Percentiles rank a stretch among this genome's conserved stretches.
Conservation (phyloP, 2,888 invertebrate genomes). For the Eumacrocentrus americanus region DNA sequence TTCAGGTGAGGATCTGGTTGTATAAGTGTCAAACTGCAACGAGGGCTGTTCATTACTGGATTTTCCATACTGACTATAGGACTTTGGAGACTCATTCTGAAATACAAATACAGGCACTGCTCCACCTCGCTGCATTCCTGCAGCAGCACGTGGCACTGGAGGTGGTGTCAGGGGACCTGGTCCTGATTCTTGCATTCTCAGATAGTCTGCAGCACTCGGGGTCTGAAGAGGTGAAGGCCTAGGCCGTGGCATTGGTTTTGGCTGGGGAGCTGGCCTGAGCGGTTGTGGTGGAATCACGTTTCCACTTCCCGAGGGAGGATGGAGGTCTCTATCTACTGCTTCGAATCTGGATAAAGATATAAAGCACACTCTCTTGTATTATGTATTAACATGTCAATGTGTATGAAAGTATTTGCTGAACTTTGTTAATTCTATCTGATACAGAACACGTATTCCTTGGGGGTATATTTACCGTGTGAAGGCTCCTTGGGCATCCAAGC, state of each 20-base stretch:
- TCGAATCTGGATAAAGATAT: no score
- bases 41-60: constrained; percentile 30
- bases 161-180: constrained; percentile 56
- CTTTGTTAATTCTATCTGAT: not conserved
- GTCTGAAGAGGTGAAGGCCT: constrained; percentile 55
- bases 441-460: not conserved
- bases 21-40: constrained; percentile 39
- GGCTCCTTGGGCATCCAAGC: constrained; percentile 56
- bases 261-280: constrained; percentile 67
- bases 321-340: constrained; percentile 56
- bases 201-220: constrained; percentile 48
- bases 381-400: no score
- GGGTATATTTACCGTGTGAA: constrained; percentile 52
- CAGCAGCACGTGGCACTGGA: constrained; percentile 29
- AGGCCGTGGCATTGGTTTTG: constrained; percentile 51
- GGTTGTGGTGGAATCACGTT: constrained; percentile 70
- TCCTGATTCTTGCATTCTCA: constrained; percentile 52
- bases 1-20: constrained; percentile 36
- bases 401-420: not conserved
- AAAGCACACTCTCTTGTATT: no score
- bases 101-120: constrained; percentile 45
- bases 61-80: constrained; percentile 27
- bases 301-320: constrained; percentile 50
- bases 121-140: constrained; percentile 25
- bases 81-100: constrained; percentile 35